Base-by-base conservation (phyloP, 2,888 invertebrate species). In the Asteroscopus sphinx region DNA sequence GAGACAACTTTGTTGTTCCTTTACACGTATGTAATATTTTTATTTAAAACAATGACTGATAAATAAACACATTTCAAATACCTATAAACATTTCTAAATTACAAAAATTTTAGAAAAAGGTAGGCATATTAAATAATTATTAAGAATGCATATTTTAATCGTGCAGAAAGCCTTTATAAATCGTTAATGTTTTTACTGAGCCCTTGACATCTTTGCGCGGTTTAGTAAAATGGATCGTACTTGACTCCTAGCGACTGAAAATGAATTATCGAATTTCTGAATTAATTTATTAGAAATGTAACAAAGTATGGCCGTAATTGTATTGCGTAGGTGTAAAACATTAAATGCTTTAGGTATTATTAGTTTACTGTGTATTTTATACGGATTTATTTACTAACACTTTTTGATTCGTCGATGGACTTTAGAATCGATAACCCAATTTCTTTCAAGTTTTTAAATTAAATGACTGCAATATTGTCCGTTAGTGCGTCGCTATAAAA, bases 381-480 rank as follows among this genome's bases (percentile, higher is more conserved):
- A 71, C 33, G 40, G 57, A 62, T 67, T 68, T 63, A 74, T 66
- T 67, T 59, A 70, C 46, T 44, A 73, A 63, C 57, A 68, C 47
- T 57, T 63, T 51, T 59, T 69, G 67, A 59, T 76, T 68, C 76
- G 72, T 80, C 74, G 73, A 81, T 89, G 89, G 88, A 90, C 89
- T 88, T 88, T 89, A 87, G 89, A 92, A 93, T 93, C 93, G 83
- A 93, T 93, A 92, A 87, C 88, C 85, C 86, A 86, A 77, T 86
- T 89, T 68, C 30, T 67, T 69, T 44, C 42, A 54, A 60, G 44
- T 60, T 77, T 68, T n/a, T n/a, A n/a, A n/a, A n/a, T n/a, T 60
- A 32, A 51, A 54, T 75, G 51, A 60, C 28, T 64, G 47, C 53
- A 46, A 36, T n/a, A n/a, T 12, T 39, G 44, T 61, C 33, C 17